phyloP scores from a whole-genome alignment of 2,797 vertebrate species.

The Clarias fuscus region DNA sequence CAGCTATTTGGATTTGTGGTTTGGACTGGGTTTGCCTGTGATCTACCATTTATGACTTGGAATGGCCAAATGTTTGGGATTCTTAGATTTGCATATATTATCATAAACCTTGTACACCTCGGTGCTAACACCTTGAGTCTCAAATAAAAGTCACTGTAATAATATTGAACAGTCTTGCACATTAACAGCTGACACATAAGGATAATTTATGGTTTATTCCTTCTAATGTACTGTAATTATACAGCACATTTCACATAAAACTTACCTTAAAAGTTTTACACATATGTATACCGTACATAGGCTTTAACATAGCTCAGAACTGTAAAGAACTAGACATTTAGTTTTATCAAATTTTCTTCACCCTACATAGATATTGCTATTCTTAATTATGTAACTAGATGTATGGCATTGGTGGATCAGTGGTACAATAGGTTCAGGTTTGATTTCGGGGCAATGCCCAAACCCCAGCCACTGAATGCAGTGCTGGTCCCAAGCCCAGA shows the following conservation, averaged over 20 bases:
- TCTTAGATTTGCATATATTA: background rate
- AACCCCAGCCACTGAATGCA: too few relatives aligned
- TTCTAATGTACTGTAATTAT: background rate
- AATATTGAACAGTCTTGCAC: background rate
- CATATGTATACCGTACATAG: too few relatives aligned
- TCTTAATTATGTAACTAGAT: conserved; percentile 4
- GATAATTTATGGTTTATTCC: background rate
- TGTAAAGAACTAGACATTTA: conserved; percentile 5
- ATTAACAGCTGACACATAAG: background rate
- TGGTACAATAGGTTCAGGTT: too few relatives aligned
- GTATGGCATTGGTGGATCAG: background rate
- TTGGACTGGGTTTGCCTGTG: background rate
- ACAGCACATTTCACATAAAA: background rate
- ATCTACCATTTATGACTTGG: background rate
- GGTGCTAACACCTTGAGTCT: background rate
- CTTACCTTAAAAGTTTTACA: background rate
- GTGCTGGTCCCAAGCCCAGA: too few relatives aligned
- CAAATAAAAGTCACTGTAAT: background rate
- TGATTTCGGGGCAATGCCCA: too few relatives aligned
- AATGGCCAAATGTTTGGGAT: background rate
- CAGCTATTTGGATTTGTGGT: background rate
- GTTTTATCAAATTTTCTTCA: background rate
- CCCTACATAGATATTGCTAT: conserved; percentile 17
- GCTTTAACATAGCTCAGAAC: background rate
- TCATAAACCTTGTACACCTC: background rate